Conservation (phyloP, 2,797 vertebrate genomes). For the Australoheros facetus region DNA sequence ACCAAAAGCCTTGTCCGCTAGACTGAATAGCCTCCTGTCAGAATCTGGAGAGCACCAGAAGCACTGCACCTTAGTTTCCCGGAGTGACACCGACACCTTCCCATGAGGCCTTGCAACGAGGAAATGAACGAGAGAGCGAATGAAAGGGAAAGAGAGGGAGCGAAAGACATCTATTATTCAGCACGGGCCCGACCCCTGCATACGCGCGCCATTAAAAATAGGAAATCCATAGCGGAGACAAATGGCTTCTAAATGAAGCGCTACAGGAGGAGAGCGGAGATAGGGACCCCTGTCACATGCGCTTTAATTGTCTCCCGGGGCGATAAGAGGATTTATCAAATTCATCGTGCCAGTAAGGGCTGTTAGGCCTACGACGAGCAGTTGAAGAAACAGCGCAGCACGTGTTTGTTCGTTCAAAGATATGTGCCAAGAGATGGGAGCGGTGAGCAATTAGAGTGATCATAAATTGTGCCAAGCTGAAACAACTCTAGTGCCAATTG, state of each 20-base stretch:
- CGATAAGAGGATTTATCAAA: conserved; percentile 80
- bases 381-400: conserved; percentile 57
- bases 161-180: conserved; percentile 79
- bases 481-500: conserved; percentile 28
- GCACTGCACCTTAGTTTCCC: conserved; percentile 58
- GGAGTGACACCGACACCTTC: conserved; percentile 67
- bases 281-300: conserved; percentile 81
- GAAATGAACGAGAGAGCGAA: conserved; percentile 60
- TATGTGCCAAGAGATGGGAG: conserved; percentile 29
- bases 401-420: conserved; percentile 63
- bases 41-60: conserved; percentile 58
- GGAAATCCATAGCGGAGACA: conserved; percentile 85
- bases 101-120: conserved; percentile 47
- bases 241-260: conserved; percentile 84
- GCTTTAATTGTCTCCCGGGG: conserved; percentile 82
- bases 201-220: conserved; percentile 81
- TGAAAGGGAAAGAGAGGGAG: conserved; percentile 58
- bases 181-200: conserved; percentile 71
- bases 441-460: conserved; percentile 55
- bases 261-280: conserved; percentile 79
- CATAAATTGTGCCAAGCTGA: conserved; percentile 59
- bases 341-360: conserved; percentile 65
- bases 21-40: conserved; percentile 72
- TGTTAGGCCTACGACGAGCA: conserved; percentile 44
- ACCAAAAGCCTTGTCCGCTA: conserved; percentile 49